Conservation (phyloP, 2,113 vertebrate genomes). For the Amblyopsis rosae region DNA sequence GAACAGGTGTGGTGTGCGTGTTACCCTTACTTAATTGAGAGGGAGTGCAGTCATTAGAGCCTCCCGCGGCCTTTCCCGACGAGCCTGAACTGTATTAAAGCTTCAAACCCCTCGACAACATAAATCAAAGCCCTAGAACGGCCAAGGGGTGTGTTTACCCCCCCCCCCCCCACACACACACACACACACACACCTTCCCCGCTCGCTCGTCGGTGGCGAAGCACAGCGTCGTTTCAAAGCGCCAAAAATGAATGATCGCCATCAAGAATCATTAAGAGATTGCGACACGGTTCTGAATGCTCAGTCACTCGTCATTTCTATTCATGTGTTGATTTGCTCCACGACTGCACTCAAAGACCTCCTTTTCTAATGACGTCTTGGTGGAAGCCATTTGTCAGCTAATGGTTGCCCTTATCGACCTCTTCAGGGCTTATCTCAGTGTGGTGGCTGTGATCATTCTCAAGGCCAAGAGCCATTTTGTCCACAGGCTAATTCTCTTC, state of each 20-base stretch:
- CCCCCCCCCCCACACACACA: too few relatives aligned
- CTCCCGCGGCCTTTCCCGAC: not conserved
- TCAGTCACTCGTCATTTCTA: constrained; percentile 24
- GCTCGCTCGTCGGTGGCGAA: not conserved
- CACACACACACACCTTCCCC: too few relatives aligned
- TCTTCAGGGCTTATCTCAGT: constrained; percentile 51
- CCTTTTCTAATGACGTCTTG: constrained; percentile 41
- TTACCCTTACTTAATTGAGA: not conserved
- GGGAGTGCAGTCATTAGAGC: constrained; percentile 9
- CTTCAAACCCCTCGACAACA: constrained; percentile 26
- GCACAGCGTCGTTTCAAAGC: constrained; percentile 38
- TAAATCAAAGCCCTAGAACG: constrained; percentile 38
- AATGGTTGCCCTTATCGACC: constrained; percentile 62
- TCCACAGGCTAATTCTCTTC: constrained; percentile 28
- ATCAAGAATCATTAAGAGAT: constrained; percentile 16
- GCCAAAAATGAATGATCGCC: constrained; percentile 34
- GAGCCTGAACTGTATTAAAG: constrained; percentile 12
- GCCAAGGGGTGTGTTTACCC: constrained; percentile 22
- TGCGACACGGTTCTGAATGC: constrained; percentile 28
- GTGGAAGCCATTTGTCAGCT: constrained; percentile 52
- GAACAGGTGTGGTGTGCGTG: not conserved
- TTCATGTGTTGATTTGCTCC: constrained; percentile 34
- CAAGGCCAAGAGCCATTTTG: constrained; percentile 21
- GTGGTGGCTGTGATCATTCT: constrained; percentile 43
- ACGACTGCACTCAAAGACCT: constrained; percentile 16